These are phyloP conservation scores for Diorhabda carinulata DNA, from an alignment of 1,140 invertebrate genomes.

Conservation along the genomic window DNA sequence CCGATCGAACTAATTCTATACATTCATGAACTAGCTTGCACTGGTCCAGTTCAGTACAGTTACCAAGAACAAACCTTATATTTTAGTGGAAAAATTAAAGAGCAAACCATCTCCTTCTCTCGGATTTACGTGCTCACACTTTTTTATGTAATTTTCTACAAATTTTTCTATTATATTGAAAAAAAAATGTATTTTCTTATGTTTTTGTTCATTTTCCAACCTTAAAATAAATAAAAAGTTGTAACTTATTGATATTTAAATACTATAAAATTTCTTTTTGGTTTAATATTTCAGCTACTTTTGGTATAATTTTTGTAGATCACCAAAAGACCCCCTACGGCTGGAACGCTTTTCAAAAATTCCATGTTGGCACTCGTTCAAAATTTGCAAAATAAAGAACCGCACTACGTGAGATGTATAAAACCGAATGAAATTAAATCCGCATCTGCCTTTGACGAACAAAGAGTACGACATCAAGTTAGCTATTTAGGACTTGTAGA, in stretches of 20 bases:
- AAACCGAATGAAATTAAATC: constrained; percentile 94
- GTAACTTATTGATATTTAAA: not conserved
- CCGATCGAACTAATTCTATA: no score
- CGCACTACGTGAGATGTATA: constrained; percentile 94
- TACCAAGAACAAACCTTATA: no score
- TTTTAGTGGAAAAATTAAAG: no score
- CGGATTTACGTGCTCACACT: no score
- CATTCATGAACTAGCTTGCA: no score
- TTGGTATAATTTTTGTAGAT: constrained; percentile 58
- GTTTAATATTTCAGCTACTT: not conserved
- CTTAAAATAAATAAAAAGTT: no score
- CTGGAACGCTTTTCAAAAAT: constrained; percentile 89
- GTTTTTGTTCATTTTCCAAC: no score
- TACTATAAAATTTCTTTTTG: not conserved
- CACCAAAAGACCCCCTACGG: constrained; percentile 88
- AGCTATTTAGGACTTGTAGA: constrained; percentile 87
- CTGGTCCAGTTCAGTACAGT: no score
- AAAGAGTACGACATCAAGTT: constrained; percentile 84
- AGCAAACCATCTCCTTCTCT: no score
- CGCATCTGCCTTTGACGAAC: constrained; percentile 71
- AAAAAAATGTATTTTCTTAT: not conserved
- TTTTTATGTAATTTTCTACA: no score
- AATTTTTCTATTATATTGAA: no score
- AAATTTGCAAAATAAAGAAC: constrained; percentile 86
- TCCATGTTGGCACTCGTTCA: constrained; percentile 89